Conservation (phyloP, 2,888 invertebrate genomes). For the Chrysomela aeneicollis region DNA sequence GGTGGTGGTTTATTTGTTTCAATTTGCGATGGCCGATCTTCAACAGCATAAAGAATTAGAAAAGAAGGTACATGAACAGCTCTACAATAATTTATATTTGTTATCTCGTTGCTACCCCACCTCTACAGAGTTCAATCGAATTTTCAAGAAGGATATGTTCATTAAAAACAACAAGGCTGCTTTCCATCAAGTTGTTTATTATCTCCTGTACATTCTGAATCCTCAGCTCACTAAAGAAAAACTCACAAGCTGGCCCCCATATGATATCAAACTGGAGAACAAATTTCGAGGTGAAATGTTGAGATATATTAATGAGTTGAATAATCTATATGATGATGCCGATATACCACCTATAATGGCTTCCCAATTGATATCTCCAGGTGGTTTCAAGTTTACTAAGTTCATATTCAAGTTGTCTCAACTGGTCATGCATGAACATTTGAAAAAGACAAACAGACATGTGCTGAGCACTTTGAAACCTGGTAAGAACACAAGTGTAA, state of each 20-base stretch:
- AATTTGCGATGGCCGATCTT: constrained; percentile 21
- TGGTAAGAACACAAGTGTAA: constrained; percentile 30
- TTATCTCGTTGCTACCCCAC: constrained; percentile 51
- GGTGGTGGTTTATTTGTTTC: background rate
- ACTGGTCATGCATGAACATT: constrained; percentile 51
- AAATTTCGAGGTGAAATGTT: constrained; percentile 55
- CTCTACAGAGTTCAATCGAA: constrained; percentile 48
- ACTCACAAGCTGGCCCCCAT: constrained; percentile 52
- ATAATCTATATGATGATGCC: constrained; percentile 50
- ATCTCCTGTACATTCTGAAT: constrained; percentile 53
- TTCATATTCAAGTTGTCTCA: constrained; percentile 57
- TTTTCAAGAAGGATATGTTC: constrained; percentile 58
- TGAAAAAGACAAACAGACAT: constrained; percentile 39
- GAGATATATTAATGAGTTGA: constrained; percentile 53
- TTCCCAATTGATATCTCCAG: constrained; percentile 57
- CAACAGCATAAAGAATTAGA: constrained; percentile 44
- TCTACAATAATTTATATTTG: constrained; percentile 52
- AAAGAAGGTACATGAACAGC: constrained; percentile 48
- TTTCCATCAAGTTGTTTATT: constrained; percentile 55
- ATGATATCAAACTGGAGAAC: constrained; percentile 50
- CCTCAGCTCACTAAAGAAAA: constrained; percentile 51
- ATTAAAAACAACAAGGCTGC: constrained; percentile 56
- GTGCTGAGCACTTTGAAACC: constrained; percentile 33
- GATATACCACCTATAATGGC: constrained; percentile 53
- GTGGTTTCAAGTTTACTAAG: constrained; percentile 54